Evolutionary conservation across 1,140 invertebrate species (phyloP).

Genomic region (Asobara japonica): DNA sequence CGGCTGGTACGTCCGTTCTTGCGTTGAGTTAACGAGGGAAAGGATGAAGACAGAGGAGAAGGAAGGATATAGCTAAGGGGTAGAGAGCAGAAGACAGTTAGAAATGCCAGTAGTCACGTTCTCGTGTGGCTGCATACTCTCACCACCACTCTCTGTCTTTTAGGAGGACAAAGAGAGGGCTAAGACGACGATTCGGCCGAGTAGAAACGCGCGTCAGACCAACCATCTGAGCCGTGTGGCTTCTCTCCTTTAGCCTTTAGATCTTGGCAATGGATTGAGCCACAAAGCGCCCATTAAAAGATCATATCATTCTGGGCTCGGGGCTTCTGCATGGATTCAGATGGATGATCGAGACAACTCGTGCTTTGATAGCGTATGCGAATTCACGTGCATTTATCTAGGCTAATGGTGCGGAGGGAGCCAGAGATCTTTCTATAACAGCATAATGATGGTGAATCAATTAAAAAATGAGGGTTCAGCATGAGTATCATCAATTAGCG

Average conservation of each 20-base stretch:
- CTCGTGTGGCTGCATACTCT: conserved; percentile 12
- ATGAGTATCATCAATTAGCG: too few species aligned
- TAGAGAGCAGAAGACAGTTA: conserved; percentile 40
- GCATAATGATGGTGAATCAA: too few species aligned
- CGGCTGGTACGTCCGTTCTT: conserved; percentile 55
- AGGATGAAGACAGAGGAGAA: conserved; percentile 43
- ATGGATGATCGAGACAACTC: conserved; percentile 26
- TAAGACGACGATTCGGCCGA: conserved; percentile 16
- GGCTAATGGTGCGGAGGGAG: background rate
- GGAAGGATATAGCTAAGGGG: conserved; percentile 28
- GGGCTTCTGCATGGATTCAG: conserved; percentile 51
- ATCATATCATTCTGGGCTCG: conserved; percentile 60
- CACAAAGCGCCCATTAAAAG: conserved; percentile 68
- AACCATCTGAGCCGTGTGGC: conserved; percentile 21
- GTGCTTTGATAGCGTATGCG: conserved; percentile 4
- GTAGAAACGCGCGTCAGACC: conserved; percentile 19
- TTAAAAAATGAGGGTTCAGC: too few species aligned
- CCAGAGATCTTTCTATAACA: background rate
- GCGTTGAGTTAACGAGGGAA: conserved; percentile 54
- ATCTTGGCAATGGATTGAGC: conserved; percentile 63
- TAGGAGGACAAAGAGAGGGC: conserved; percentile 17
- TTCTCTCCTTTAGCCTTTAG: conserved; percentile 54
- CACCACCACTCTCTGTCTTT: conserved; percentile 10
- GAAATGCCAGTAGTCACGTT: conserved; percentile 36
- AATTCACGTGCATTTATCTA: background rate